Evolutionary conservation across 2,113 vertebrate species (phyloP), one percentile per base, ranked within the genome.

Genomic region (Engraulis encrasicolus): DNA sequence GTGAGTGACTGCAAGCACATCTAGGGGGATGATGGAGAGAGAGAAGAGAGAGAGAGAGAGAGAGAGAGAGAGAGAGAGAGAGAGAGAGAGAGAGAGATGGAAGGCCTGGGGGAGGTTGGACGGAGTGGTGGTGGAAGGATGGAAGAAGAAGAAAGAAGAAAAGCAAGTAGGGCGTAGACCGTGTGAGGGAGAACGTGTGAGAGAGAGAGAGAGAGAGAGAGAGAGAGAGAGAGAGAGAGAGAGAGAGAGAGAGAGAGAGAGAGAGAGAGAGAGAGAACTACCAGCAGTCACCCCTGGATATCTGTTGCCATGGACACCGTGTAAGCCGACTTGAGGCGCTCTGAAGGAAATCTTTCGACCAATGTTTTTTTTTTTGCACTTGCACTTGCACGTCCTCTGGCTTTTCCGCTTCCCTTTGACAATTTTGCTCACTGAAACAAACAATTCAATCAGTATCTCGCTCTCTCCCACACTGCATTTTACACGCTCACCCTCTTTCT

Each of bases 281-380:
- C 87, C 88, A 87, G 84, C 85, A 92, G 88, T 89, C 91, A 92
- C 89, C 94, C 93, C 93, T 93, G 93, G 94, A 89, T 93, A 89
- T 92, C 91, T 80, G 96, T 97, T 97, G 93, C 95, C 94, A 96
- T 94, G 94, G 96, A 94, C 90, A 93, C 94, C 88, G 87, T 91
- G 91, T 92, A 94, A 86, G 80, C 83, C 74, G 83, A 90, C 83
- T 89, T 89, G 81, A 89, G 87, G 85, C 85, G 87, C 82, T n/a
- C n/a, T 84, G 82, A 77, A 83, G 83, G 87, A 89, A 86, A 61
- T 82, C 79, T 83, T 74, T 58, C 45, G 77, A 81, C 17, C 85
- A 45, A 80, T 82, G 85, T 84, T 74, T 81, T 48, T 40, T 86
- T 85, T 90, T n/a, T n/a, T n/a, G n/a, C n/a, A n/a, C n/a, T n/a